Evolutionary conservation across 2,888 invertebrate genomes (phyloP), one percentile per base, ranked within the genome.

Genomic region (Noctua janthina): DNA sequence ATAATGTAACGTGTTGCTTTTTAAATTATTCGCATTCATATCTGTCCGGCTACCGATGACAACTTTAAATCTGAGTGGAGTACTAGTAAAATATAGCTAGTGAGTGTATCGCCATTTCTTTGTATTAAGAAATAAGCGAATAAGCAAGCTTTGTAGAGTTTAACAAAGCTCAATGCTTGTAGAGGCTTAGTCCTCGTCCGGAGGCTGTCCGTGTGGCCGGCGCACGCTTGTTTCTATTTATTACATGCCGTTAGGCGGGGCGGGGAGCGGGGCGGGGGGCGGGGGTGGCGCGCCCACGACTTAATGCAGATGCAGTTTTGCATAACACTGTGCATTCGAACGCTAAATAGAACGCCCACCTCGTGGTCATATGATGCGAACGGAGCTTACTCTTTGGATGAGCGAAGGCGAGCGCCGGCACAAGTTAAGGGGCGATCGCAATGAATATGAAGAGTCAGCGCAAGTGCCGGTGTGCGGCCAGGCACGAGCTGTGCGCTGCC

Each of bases 221-320:
- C 54, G 51, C 51, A 62, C 62, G n/a, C 54, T 59, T 23, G 59
- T 23, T 46, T 62, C 76, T 62, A 62, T 62, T 46, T 62, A 62
- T 62, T 46, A 69, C 54, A 83, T 85, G 89, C 92, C 92, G 92
- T 90, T 90, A 91, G 87, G 78, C 4, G 66, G n/a, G 76, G 62
- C 68, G 39, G 46, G 7, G 29, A 15, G 35, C 5, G 46, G 51
- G 29, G 15, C 10, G 83, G 29, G 1, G n/a, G 72, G 77, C 67
- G 68, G 20, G 23, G 23, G 56, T 10, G 72, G 70, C 74, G 59
- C 82, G 76, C 74, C 67, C 80, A 68, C 80, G 62, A 29, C 51
- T 62, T 46, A 49, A 74, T 76, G 83, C 83, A 81, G 71, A 78
- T 89, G 89, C 90, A 89, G 77, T 85, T 90, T 88, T 89, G 86